phyloP scores from a whole-genome alignment of 2,797 vertebrate species.

The Sylvilagus floridanus region DNA sequence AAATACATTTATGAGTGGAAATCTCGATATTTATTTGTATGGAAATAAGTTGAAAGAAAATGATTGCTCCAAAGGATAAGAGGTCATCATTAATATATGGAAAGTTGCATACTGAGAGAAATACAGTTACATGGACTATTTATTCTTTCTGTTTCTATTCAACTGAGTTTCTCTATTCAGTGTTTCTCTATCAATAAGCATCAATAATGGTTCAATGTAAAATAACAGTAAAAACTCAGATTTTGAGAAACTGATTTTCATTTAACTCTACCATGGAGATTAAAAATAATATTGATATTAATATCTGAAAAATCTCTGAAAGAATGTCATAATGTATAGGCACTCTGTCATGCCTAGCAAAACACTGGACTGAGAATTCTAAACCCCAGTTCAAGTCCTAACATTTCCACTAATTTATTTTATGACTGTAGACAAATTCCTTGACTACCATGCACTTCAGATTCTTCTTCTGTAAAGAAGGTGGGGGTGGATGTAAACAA shows the following conservation, averaged over 20 bases:
- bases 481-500: background rate
- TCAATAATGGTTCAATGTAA: background rate
- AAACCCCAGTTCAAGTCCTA: background rate
- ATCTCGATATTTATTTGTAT: background rate
- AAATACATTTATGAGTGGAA: background rate
- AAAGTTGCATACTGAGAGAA: background rate
- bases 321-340: background rate
- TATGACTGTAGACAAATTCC: background rate
- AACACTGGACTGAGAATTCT: background rate
- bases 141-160: background rate
- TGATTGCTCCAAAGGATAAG: background rate
- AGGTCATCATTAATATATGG: background rate
- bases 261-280: background rate
- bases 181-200: background rate
- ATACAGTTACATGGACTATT: background rate
- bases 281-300: slow-evolving; percentile 21
- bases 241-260: slow-evolving; percentile 3
- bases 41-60: slow-evolving; percentile 8
- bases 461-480: background rate
- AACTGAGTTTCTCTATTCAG: background rate
- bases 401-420: background rate
- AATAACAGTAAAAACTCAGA: background rate
- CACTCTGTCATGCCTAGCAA: background rate
- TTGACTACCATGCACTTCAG: background rate
- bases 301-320: background rate